Conservation (phyloP, 2,888 invertebrate genomes). For the Phengaris arion region DNA sequence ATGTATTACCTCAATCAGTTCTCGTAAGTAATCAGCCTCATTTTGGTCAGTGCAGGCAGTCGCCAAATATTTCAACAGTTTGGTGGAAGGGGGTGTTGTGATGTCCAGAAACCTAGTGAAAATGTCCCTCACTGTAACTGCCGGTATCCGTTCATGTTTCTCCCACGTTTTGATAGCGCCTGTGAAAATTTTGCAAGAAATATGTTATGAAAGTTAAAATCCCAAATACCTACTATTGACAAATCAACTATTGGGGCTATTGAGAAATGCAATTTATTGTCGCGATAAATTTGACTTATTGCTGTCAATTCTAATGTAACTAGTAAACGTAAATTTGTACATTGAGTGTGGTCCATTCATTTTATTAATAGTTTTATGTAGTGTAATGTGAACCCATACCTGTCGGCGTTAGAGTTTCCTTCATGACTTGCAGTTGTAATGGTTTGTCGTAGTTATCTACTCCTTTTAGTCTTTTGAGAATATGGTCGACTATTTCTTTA, state of each 20-base stretch:
- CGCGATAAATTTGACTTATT: no score
- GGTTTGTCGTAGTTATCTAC: constrained; percentile 83
- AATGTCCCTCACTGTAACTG: constrained; percentile 85
- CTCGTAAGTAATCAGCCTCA: constrained; percentile 84
- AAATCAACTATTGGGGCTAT: no score
- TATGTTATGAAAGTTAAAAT: neutral
- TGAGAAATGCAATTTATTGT: no score
- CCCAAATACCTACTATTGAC: no score
- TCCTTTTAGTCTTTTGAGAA: constrained; percentile 84
- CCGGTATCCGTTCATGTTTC: constrained; percentile 88
- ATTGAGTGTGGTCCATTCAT: no score
- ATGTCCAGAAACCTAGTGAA: constrained; percentile 92
- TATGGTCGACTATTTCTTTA: constrained; percentile 86
- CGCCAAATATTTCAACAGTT: constrained; percentile 89
- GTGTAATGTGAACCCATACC: constrained; percentile 66
- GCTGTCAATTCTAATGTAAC: no score
- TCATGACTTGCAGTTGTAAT: constrained; percentile 88
- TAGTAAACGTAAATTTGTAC: no score
- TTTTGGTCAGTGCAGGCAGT: constrained; percentile 85
- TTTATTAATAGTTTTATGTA: neutral
- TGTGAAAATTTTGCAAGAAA: constrained; percentile 46
- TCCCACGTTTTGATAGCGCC: constrained; percentile 93
- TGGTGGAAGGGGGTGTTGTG: constrained; percentile 93
- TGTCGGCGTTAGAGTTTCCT: constrained; percentile 90
- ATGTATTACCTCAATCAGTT: constrained; percentile 83